Evolutionary conservation across 1,140 invertebrate genomes (phyloP), one percentile per base, ranked within the genome.

Genomic region (Coenobita brevimanus): DNA sequence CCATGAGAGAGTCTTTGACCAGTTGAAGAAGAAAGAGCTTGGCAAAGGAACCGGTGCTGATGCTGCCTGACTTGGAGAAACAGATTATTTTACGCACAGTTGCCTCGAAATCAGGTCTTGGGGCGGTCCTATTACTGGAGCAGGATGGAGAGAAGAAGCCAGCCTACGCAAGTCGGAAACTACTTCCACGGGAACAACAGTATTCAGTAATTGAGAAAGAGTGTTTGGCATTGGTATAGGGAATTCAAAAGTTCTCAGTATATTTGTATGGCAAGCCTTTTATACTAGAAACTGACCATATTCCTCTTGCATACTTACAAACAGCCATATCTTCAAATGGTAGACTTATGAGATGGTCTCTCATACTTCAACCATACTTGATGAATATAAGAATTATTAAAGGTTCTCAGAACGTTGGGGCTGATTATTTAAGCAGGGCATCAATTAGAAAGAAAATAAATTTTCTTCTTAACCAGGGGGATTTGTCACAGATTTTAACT

Each of bases 141-240:
- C 1, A 43, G 3, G 76, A 50, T 1, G 76, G 71, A 3, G 41
- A 46, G 10, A 79, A 79, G 46, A 33, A 30, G 27, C 78, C 85
- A 1, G 69, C 89, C 46, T 94, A 92, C 88, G 89, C 92, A 3
- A 92, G 91, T 75, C 87, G 91, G 79, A 92, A 89, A 15, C 87
- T 93, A 15, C 92, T 88, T n/a, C 60, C 89, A 41, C 82, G 91
- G 0, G 92, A 94, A 90, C 80, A 62, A 30, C 91, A 91, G 27
- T 93, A 93, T 82, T 91, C 90, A 0, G 93, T 92, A 15, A 93
- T 91, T 38, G 93, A 94, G 89, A 90, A 91, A 60, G 93, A 94
- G 90, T 91, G 90, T 33, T 82, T 93, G 33, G 93, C 92, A 8
- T 89, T 93, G 13, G 91, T 93, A 21, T 93, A 91, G 91, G 91